Percentiles rank a stretch among this genome's conserved stretches.
These are phyloP conservation scores for Pogonus chalceus DNA, from an alignment of 1,140 invertebrate genomes.

Conservation along the genomic window DNA sequence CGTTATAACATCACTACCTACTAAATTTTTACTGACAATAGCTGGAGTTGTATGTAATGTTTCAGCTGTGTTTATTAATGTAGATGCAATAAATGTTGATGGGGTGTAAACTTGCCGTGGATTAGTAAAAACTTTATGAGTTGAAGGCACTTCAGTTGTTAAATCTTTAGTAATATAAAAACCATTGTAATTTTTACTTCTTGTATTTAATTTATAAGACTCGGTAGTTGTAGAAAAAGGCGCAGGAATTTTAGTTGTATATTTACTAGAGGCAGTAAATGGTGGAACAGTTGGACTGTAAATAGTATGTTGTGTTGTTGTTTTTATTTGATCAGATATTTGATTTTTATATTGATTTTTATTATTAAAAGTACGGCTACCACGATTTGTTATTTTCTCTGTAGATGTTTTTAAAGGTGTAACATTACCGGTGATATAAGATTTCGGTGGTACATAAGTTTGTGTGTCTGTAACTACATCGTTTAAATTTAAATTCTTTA, in stretches of 20 bases:
- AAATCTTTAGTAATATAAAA: background rate
- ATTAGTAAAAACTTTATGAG: background rate
- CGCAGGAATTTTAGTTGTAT: background rate
- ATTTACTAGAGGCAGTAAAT: constrained; percentile 14
- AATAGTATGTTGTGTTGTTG: constrained; percentile 31
- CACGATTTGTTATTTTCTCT: constrained; percentile 24
- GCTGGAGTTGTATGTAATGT: constrained; percentile 1
- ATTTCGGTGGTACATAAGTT: constrained; percentile 1
- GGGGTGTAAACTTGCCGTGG: background rate
- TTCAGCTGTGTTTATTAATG: background rate
- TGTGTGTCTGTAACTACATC: constrained; percentile 13
- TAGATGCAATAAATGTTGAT: background rate
- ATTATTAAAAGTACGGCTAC: constrained; percentile 18
- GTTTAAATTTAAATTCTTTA: constrained; percentile 26
- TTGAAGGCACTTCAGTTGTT: background rate
- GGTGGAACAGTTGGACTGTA: constrained; percentile 34
- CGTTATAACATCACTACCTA: background rate
- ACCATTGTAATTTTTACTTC: background rate
- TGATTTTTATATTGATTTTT: background rate
- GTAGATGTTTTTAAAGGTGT: background rate
- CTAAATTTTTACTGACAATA: background rate
- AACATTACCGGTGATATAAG: background rate
- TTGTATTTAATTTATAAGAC: background rate
- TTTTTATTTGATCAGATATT: constrained; percentile 26
- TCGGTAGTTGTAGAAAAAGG: background rate